These are phyloP conservation scores for Prosapia bicincta DNA, from an alignment of 2,888 invertebrate species.

Conservation along the genomic window DNA sequence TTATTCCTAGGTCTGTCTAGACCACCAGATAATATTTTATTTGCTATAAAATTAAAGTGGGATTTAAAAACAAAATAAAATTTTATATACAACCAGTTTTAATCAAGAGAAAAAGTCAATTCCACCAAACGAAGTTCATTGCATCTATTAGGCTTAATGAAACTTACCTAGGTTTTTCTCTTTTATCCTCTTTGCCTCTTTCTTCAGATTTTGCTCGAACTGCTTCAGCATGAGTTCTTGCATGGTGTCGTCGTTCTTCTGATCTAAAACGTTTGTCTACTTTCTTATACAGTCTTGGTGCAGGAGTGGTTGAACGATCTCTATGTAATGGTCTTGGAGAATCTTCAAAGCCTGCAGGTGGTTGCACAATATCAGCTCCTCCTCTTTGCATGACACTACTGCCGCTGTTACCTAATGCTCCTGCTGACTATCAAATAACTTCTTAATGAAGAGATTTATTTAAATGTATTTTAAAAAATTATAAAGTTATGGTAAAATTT, in stretches of 20 bases:
- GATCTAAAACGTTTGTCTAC: conserved; percentile 75
- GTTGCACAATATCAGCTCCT: conserved; percentile 70
- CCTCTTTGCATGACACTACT: conserved; percentile 11
- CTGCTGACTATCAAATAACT: conserved; percentile 16
- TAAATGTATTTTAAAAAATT: too few relatives aligned
- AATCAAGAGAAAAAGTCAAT: too few relatives aligned
- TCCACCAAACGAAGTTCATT: too few relatives aligned
- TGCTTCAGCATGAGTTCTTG: conserved; percentile 61
- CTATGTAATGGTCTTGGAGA: conserved; percentile 58
- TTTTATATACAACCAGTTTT: too few relatives aligned
- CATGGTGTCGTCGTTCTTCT: conserved; percentile 69
- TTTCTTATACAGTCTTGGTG: conserved; percentile 68
- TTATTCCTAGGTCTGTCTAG: too few relatives aligned
- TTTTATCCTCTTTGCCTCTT: conserved; percentile 63
- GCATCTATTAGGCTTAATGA: too few relatives aligned
- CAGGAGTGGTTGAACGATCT: conserved; percentile 37
- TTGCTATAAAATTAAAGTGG: too few relatives aligned
- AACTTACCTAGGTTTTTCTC: conserved; percentile 42
- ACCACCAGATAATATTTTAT: too few relatives aligned
- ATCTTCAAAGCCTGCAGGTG: conserved; percentile 85
- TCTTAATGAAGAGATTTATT: neutral
- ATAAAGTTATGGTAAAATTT: too few relatives aligned
- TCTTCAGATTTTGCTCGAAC: conserved; percentile 81
- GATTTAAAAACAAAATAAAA: too few relatives aligned
- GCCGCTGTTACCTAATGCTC: conserved; percentile 1